phyloP scores from a whole-genome alignment of 2,797 vertebrate genomes.

The Neosilurus hyrtlii region DNA sequence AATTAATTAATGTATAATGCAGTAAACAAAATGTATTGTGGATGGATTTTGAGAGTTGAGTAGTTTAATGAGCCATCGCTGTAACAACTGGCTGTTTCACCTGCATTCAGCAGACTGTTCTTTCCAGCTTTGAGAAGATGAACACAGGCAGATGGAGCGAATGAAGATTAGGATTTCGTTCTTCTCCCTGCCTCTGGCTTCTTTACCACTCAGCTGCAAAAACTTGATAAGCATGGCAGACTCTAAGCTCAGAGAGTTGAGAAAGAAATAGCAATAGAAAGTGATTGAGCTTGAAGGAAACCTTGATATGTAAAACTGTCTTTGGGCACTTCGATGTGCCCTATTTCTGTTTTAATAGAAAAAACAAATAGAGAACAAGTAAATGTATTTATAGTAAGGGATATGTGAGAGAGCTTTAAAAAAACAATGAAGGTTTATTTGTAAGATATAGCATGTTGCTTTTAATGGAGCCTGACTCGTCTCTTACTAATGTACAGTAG shows the following conservation, averaged over 20 bases:
- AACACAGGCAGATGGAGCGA: conserved; percentile 56
- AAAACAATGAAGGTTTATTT: conserved; percentile 36
- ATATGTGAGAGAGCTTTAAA: conserved; percentile 3
- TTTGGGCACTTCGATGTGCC: conserved; percentile 55
- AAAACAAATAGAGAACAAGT: conserved; percentile 38
- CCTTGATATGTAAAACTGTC: conserved; percentile 55
- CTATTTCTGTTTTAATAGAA: conserved; percentile 25
- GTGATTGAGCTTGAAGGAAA: conserved; percentile 45
- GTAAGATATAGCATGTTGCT: conserved; percentile 27
- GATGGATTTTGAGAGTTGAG: conserved; percentile 36
- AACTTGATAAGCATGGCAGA: conserved; percentile 67
- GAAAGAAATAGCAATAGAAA: conserved; percentile 42
- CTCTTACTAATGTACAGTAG: conserved; percentile 23
- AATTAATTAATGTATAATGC: conserved; percentile 66
- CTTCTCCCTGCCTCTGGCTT: conserved; percentile 60
- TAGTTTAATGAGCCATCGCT: conserved; percentile 43
- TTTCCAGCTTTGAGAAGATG: conserved; percentile 16
- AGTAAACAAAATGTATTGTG: conserved; percentile 31
- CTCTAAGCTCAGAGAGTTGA: conserved; percentile 47
- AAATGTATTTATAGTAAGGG: conserved; percentile 10
- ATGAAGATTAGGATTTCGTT: conserved; percentile 70
- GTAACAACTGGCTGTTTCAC: conserved; percentile 46
- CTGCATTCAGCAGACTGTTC: conserved; percentile 28
- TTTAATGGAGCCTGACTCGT: conserved; percentile 9
- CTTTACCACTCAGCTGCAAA: conserved; percentile 66